Base-by-base conservation (phyloP, 2,797 vertebrate genomes). In the Melanotaenia parkinsoni region DNA sequence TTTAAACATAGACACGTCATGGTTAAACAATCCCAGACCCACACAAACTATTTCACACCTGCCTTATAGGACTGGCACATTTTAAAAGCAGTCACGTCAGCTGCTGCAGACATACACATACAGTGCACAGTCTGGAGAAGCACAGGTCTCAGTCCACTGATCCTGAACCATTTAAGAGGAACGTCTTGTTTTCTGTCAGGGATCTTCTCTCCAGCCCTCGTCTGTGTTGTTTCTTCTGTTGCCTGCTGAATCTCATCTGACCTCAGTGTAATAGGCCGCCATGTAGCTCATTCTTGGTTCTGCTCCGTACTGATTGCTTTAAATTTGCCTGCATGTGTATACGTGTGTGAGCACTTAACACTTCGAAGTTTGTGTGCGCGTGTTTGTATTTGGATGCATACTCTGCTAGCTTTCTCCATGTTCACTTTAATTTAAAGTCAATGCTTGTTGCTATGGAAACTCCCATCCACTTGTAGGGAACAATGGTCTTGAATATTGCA, bases 391-490 rank as follows among this genome's bases (percentile, higher is more conserved):
- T 74, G 61, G 69, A 81, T 85, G 66, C 73, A 43, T 53, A 54
- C 70, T 67, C 83, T 74, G 83, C 80, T 77, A 58, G 67, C 72
- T 72, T 68, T 82, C 80, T 79, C 67, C 81, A 77, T 85, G 81
- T 86, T 90, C 80, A 75, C 81, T 86, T 91, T 75, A 87, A 87
- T 92, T 91, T 93, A 90, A 94, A 92, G 88, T 86, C 82, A 60
- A 70, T 71, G 80, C 86, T 88, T 91, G 95, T 95, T 94, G 92
- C 94, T 91, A 94, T 94, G 93, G 94, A 89, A 93, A 95, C 94
- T 67, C 86, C n/a, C 81, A 67, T 53, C 88, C 88, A 80, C 77
- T 88, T 80, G 81, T 76, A 63, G 71, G 76, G 82, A 86, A 90
- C 90, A 89, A 91, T 86, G 63, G 88, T 86, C 76, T 88, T 87